Base-by-base conservation (phyloP, 2,888 invertebrate species). In the Diadegma fenestrale region DNA sequence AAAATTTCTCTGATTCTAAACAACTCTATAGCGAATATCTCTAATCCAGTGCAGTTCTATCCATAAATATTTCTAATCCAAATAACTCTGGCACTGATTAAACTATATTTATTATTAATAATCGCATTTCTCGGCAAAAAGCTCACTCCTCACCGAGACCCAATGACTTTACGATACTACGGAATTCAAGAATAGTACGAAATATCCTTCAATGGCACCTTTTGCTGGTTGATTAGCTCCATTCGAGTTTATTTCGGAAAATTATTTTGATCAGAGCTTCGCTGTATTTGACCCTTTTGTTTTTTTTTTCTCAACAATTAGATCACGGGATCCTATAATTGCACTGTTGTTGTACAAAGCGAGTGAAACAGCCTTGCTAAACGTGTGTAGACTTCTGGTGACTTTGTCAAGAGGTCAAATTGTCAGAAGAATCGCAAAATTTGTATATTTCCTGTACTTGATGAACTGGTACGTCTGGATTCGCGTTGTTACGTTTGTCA, bases 381-480 rank as follows among this genome's bases (percentile, higher is more conserved):
- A 89, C 51, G 66, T 64, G 26, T 86, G 86, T 37, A 80, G 78
- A 14, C 58, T 88, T 43, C 26, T 88, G 8, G 61, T 80, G 41
- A 84, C 77, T 41, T 63, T 88, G 41, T 88, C 89, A 76, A 88
- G 86, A 45, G 88, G 89, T 45, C 83, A 85, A 33, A 81, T 51
- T 66, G 87, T 88, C 77, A 89, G 86, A 82, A 81, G 84, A 26
- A 61, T 89, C 33, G 86, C 89, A 0, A 91, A 89, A 76, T 72
- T 90, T 51, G 72, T 92, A 7, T 91, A 92, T 45, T 54, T 78
- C 10, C 54, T 90, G 48, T 90, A 92, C 75, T 89, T 91, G 45
- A 51, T 90, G 2, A 89, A 85, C 76, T 92, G 92, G 92, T 92
- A 68, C 80, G 89, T 90, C 87, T n/a, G n/a, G 43, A 43, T 66